These are phyloP conservation scores for Gymnobelideus leadbeateri DNA, from an alignment of 2,113 vertebrate genomes.

Conservation along the genomic window DNA sequence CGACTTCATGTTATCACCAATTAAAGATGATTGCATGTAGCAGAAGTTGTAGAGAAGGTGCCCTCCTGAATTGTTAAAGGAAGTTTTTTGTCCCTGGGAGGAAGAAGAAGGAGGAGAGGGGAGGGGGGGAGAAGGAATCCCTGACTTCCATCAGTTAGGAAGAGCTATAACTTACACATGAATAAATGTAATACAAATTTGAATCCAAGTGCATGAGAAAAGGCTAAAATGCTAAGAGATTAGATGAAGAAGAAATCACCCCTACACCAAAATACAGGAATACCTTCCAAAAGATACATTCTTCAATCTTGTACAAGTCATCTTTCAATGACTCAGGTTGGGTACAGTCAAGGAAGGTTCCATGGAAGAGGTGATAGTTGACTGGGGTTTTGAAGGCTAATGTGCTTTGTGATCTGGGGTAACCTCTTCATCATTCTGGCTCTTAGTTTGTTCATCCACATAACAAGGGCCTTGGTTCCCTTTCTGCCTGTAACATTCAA, in stretches of 20 bases:
- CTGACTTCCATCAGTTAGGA: not conserved
- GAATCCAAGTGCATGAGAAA: not conserved
- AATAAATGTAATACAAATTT: not conserved
- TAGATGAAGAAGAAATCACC: not conserved
- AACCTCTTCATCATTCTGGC: not conserved
- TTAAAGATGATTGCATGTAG: not conserved
- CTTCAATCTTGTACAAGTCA: not conserved
- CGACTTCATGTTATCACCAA: not conserved
- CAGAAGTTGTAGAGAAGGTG: not conserved
- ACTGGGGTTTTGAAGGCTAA: not conserved
- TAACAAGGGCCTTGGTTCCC: not conserved
- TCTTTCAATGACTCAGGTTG: not conserved
- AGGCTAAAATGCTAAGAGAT: not conserved
- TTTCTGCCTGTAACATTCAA: not conserved
- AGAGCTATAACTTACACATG: not conserved
- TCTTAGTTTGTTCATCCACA: not conserved
- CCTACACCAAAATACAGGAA: not conserved
- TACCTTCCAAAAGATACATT: not conserved
- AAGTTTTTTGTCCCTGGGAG: not conserved
- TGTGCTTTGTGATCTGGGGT: not conserved
- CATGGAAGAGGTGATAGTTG: not conserved
- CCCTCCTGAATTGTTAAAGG: not conserved
- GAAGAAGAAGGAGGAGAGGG: not conserved
- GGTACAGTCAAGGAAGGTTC: not conserved
- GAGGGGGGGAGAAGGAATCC: not conserved